phyloP scores from a whole-genome alignment of 2,113 vertebrate species.

The Bettongia penicillata region DNA sequence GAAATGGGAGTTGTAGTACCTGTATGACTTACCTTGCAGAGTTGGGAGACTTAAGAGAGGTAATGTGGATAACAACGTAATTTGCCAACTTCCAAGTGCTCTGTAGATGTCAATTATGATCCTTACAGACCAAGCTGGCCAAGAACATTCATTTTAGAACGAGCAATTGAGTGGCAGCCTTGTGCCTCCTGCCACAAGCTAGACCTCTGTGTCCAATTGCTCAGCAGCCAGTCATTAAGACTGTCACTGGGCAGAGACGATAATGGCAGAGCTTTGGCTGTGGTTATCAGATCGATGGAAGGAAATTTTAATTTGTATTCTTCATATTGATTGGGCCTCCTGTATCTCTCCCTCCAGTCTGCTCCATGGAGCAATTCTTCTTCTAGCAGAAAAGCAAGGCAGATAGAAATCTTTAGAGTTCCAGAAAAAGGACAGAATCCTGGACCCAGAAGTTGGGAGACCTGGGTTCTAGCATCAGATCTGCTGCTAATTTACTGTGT shows the following conservation, averaged over 20 bases:
- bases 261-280: conserved; percentile 35
- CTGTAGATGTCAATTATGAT: neutral
- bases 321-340: conserved; percentile 46
- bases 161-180: conserved; percentile 31
- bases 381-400: neutral
- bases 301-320: conserved; percentile 32
- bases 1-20: neutral
- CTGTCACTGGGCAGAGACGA: conserved; percentile 49
- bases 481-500: neutral
- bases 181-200: neutral
- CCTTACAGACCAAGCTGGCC: neutral
- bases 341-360: conserved; percentile 35
- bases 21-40: neutral
- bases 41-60: neutral
- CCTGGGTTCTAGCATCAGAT: neutral
- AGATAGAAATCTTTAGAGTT: neutral
- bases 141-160: neutral
- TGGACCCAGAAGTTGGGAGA: neutral
- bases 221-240: conserved; percentile 58
- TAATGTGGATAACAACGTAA: neutral
- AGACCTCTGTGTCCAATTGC: neutral
- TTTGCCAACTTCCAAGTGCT: neutral
- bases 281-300: conserved; percentile 41
- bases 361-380: neutral
- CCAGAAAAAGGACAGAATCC: neutral